These are phyloP conservation scores for Sminthurinus aureus DNA, from an alignment of 2,888 invertebrate genomes.

Conservation along the genomic window DNA sequence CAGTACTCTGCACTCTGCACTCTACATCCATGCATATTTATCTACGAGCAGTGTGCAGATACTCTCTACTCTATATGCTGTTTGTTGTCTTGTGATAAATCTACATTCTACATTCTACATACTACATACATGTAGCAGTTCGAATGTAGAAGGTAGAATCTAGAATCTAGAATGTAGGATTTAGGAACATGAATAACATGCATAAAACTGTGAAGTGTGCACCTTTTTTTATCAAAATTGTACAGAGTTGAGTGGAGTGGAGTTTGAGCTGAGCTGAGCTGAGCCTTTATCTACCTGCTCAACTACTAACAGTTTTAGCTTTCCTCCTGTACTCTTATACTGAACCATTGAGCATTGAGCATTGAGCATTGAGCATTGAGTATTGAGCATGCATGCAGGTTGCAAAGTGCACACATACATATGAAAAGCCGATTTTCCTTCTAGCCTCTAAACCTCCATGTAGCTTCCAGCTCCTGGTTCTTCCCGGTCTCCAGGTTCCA, in stretches of 20 bases:
- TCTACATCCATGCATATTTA: no score
- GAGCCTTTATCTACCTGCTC: neutral
- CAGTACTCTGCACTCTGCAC: no score
- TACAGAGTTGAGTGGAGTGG: slow-evolving; percentile 12
- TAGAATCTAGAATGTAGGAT: neutral
- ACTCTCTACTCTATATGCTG: no score
- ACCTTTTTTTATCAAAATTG: slow-evolving; percentile 16
- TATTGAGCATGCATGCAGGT: neutral
- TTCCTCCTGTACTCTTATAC: no score
- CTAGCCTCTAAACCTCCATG: neutral
- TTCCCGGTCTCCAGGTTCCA: neutral
- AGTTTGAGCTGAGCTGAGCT: slow-evolving; percentile 4
- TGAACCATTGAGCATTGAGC: no score
- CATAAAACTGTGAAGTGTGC: neutral
- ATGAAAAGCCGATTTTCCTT: neutral
- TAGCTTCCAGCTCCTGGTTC: neutral
- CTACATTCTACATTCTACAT: no score
- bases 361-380: no score
- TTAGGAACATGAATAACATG: neutral
- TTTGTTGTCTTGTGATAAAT: no score
- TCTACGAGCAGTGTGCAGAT: no score
- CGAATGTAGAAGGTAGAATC: no score
- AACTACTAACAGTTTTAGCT: neutral
- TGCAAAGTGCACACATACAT: neutral
- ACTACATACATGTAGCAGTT: no score